Evolutionary conservation across 2,113 vertebrate genomes (phyloP).

Genomic region (Lethenteron reissneri): DNA sequence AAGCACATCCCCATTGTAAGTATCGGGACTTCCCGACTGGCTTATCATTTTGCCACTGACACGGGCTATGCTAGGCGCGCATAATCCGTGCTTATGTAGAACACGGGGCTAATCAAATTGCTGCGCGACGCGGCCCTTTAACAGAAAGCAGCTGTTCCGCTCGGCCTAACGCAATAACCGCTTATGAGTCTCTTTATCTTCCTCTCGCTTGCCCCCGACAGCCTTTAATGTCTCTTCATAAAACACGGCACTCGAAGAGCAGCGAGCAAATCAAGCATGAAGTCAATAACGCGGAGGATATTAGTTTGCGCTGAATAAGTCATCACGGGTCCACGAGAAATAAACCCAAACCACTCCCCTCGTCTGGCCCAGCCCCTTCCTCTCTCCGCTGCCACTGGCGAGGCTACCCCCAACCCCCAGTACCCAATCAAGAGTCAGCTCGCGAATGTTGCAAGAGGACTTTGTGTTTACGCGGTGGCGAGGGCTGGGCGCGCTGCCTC

Average conservation of each 20-base stretch:
- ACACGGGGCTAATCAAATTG: slow-evolving; percentile 3
- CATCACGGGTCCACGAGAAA: not conserved
- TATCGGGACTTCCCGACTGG: not conserved
- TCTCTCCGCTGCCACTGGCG: not conserved
- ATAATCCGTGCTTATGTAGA: slow-evolving; percentile 6
- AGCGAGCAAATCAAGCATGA: slow-evolving; percentile 4
- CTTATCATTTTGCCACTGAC: slow-evolving; percentile 4
- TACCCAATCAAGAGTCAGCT: slow-evolving; percentile 3
- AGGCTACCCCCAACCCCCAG: not conserved
- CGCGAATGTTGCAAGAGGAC: not conserved
- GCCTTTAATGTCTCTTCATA: slow-evolving; percentile 6
- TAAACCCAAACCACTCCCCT: too few relatives aligned
- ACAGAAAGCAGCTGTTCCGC: slow-evolving; percentile 6
- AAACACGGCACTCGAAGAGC: slow-evolving; percentile 5
- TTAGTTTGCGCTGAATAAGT: slow-evolving; percentile 6
- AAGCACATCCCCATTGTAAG: too few relatives aligned
- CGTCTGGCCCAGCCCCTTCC: too few relatives aligned
- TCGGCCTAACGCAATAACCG: slow-evolving; percentile 7
- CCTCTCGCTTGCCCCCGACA: slow-evolving; percentile 5
- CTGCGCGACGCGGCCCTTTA: slow-evolving; percentile 5
- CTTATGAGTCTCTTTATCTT: slow-evolving; percentile 7
- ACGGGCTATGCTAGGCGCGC: not conserved
- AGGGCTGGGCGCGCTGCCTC: not conserved
- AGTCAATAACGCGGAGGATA: slow-evolving; percentile 6
- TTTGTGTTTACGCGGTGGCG: not conserved